A percentile compares a stretch with the other conserved stretches of the same genome.
Evolutionary conservation across 2,113 vertebrate genomes (phyloP).

Genomic region (Cervus canadensis): DNA sequence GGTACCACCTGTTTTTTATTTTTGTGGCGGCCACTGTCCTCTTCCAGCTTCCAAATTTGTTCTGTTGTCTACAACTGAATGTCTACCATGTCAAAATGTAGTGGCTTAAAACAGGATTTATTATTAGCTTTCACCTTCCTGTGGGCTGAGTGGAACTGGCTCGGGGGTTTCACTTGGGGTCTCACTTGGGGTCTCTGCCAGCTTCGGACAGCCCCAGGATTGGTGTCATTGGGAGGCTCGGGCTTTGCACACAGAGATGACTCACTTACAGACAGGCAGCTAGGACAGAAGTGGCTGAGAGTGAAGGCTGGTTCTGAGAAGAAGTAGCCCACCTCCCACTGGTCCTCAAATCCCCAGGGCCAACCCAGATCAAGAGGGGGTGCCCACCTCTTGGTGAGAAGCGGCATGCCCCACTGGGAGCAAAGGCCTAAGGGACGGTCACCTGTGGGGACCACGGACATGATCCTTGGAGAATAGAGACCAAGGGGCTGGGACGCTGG

Average conservation of each 20-base stretch:
- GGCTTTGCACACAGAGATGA: neutral
- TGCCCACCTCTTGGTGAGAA: neutral
- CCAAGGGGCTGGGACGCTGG: neutral
- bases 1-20: neutral
- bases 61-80: neutral
- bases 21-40: neutral
- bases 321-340: neutral
- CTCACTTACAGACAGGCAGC: neutral
- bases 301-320: neutral
- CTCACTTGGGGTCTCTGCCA: neutral
- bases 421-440: neutral
- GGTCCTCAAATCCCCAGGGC: neutral
- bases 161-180: neutral
- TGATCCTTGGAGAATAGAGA: neutral
- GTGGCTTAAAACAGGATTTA: neutral
- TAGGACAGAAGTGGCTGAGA: neutral
- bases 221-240: neutral
- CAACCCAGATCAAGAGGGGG: neutral
- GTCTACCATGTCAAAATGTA: neutral
- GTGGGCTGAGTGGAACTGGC: neutral
- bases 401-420: fast-evolving
- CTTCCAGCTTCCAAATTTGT: neutral
- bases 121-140: neutral
- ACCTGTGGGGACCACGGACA: neutral
- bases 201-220: neutral